Evolutionary conservation across 2,888 invertebrate genomes (phyloP).

Genomic region (Diachrysia chrysitis): DNA sequence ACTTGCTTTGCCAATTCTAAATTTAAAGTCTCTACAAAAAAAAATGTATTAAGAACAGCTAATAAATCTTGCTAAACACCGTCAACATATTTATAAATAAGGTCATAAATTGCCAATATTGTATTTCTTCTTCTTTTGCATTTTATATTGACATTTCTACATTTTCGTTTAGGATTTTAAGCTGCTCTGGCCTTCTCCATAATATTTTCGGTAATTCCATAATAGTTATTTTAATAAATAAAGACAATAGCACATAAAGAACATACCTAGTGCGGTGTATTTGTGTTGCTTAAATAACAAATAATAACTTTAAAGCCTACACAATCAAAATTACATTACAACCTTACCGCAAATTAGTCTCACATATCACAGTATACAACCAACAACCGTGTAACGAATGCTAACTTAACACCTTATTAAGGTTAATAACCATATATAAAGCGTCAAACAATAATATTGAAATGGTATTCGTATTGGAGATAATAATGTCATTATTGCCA

Average conservation of each 20-base stretch:
- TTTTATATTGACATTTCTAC: too few relatives aligned
- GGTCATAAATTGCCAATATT: too few relatives aligned
- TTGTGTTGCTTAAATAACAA: not conserved
- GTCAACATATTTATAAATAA: too few relatives aligned
- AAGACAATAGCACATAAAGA: not conserved
- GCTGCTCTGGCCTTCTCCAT: too few relatives aligned
- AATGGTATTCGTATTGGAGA: slow-evolving; percentile 11
- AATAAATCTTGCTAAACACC: too few relatives aligned
- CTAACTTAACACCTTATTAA: slow-evolving; percentile 28
- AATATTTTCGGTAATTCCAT: too few relatives aligned
- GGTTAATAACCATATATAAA: slow-evolving; percentile 27
- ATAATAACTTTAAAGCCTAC: not conserved
- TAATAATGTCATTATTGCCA: slow-evolving; percentile 53
- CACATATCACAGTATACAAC: not conserved
- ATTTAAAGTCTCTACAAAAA: too few relatives aligned
- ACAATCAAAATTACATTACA: not conserved
- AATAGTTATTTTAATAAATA: too few relatives aligned
- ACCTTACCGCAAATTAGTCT: not conserved
- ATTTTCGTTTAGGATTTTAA: too few relatives aligned
- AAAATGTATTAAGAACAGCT: too few relatives aligned
- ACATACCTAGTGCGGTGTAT: not conserved
- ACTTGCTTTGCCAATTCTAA: too few relatives aligned
- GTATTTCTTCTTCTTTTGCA: too few relatives aligned
- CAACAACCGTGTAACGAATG: slow-evolving; percentile 22
- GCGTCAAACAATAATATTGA: slow-evolving; percentile 31